Evolutionary conservation across 2,888 invertebrate species (phyloP), one percentile per base, ranked within the genome.

Genomic region (Euclidia mi): DNA sequence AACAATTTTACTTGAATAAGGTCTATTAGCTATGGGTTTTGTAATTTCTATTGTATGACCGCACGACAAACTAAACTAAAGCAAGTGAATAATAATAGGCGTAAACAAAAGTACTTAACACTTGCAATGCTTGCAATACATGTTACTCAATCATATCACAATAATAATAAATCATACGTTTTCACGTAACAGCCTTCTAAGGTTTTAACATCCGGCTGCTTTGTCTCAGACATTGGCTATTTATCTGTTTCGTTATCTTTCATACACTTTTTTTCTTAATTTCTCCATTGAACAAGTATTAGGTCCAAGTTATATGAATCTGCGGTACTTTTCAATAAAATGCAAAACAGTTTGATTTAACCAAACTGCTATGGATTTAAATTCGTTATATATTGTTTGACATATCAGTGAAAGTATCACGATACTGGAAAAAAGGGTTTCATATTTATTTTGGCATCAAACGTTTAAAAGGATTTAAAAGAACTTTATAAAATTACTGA

Each of bases 241-340:
- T 82, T 84, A 81, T 85, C 77, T 76, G 59, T 80, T 81, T 77
- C 66, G 76, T 78, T 81, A 79, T 81, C 81, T 71, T 74, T 71
- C 64, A 72, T 72, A 60, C 55, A 52, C 56, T 42, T 59, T 75
- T 71, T 55, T 75, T 70, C 81, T 81, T 80, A 82, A 84, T 86
- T 83, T 83, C 79, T 79, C 76, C 71, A 70, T 76, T 67, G 68
- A 64, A 62, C 58, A 44, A 65, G 50, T 38, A 38, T 56, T 20
- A 35, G 78, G 79, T 59, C 0, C 53, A 84, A 81, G 75, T 71
- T n/a, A 74, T 1, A 61, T 55, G 64, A 60, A 49, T 11, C 18
- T 35, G 14, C 12, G 12, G 14, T 34, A 17, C 10, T 38, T n/a
- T n/a, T n/a, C n/a, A n/a, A n/a, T n/a, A n/a, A n/a, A n/a, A n/a